Percentiles rank a stretch among this genome's conserved stretches.
These are phyloP conservation scores for Cinclus cinclus DNA, from an alignment of 2,113 vertebrate species.

Conservation along the genomic window DNA sequence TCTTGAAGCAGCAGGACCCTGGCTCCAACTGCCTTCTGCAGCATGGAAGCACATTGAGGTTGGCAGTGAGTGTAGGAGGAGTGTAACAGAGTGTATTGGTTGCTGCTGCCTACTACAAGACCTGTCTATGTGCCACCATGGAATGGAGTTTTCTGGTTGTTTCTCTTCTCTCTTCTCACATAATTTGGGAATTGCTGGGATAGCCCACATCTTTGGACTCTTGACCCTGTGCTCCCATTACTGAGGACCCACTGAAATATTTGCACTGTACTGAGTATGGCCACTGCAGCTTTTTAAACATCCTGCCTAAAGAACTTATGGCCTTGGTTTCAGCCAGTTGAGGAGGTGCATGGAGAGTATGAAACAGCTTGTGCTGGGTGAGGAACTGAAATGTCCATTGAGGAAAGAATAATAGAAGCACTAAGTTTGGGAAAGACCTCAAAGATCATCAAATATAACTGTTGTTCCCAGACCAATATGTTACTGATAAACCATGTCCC, in stretches of 20 bases:
- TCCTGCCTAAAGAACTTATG: neutral
- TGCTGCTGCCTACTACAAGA: neutral
- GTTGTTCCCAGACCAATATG: neutral
- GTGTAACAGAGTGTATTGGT: no score
- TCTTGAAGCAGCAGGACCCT: neutral
- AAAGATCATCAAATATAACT: neutral
- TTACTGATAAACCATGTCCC: neutral
- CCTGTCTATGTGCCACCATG: fast-evolving
- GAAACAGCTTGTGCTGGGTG: neutral
- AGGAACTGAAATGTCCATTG: neutral
- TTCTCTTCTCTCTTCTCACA: neutral
- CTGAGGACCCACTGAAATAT: neutral
- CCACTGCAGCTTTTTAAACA: fast-evolving
- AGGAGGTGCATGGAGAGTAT: neutral
- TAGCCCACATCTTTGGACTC: neutral
- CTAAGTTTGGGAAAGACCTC: neutral
- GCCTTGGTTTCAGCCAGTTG: neutral
- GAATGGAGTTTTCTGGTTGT: neutral
- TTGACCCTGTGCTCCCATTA: neutral
- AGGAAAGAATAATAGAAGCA: neutral
- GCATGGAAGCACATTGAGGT: neutral
- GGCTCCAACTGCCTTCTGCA: neutral
- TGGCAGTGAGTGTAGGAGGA: neutral
- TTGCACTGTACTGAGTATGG: neutral
- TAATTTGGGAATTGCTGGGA: neutral